Percentiles rank a stretch among this genome's conserved stretches.
These are phyloP conservation scores for Actinopyga echinites DNA, from an alignment of 53 echinoderm and acorn worm species.

Conservation along the genomic window DNA sequence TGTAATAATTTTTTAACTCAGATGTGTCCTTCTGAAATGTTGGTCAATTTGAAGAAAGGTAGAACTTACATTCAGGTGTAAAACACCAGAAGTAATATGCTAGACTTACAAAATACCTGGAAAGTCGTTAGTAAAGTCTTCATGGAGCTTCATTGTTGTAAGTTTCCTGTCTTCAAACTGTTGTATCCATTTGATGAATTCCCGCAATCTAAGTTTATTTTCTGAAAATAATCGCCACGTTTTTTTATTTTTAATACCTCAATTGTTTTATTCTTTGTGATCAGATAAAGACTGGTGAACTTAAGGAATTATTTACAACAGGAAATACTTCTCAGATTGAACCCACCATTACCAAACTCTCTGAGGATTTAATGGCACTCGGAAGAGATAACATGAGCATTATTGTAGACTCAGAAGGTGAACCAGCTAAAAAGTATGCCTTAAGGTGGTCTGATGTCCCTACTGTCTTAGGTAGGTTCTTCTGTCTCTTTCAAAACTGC, in stretches of 20 bases:
- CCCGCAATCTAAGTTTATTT: no score
- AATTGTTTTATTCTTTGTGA: conserved; percentile 4
- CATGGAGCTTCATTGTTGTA: no score
- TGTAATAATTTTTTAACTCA: no score
- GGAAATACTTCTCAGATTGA: conserved; percentile 89
- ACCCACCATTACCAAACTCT: conserved; percentile 86
- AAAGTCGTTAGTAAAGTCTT: no score
- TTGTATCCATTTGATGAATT: no score
- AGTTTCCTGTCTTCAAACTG: no score
- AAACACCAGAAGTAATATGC: no score
- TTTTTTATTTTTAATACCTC: not conserved
- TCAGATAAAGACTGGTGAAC: conserved; percentile 78
- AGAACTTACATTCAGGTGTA: no score
- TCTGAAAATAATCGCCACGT: not conserved
- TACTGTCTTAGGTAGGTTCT: conserved; percentile 74
- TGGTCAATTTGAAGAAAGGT: no score
- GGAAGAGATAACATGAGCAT: conserved; percentile 97
- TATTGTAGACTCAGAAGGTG: conserved; percentile 91
- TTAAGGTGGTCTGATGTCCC: conserved; percentile 99
- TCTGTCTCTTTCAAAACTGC: no score
- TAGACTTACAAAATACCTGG: no score
- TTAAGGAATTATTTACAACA: conserved; percentile 92
- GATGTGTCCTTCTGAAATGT: no score
- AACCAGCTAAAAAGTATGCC: conserved; percentile 96
- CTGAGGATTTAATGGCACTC: conserved; percentile 86